Evolutionary conservation across 2,888 invertebrate genomes (phyloP).

Genomic region (Synanthedon myopaeformis): DNA sequence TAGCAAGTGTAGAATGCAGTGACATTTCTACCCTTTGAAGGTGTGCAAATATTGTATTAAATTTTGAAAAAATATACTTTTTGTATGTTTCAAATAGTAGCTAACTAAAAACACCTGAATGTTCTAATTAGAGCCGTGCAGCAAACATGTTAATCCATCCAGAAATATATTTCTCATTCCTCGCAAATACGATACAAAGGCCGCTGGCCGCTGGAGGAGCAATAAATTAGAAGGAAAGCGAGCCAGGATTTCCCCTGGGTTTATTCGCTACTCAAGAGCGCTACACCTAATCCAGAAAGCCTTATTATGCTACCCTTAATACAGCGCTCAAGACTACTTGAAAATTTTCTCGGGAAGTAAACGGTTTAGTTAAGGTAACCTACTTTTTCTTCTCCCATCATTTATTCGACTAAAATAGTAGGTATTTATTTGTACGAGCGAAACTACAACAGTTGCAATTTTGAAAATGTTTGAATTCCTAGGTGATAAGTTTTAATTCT

Average conservation of each 20-base stretch:
- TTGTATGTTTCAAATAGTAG: neutral
- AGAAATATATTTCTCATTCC: constrained; percentile 64
- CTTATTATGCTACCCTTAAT: constrained; percentile 70
- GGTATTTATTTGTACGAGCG: no score
- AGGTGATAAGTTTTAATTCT: no score
- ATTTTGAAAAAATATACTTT: neutral
- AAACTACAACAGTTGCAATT: no score
- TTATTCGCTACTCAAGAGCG: constrained; percentile 69
- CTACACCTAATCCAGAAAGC: constrained; percentile 69
- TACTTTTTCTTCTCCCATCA: constrained; percentile 1
- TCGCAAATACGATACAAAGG: constrained; percentile 64
- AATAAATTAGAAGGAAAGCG: constrained; percentile 68
- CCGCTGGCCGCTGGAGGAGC: constrained; percentile 62
- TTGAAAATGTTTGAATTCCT: no score
- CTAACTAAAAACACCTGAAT: constrained; percentile 25
- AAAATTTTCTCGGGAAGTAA: constrained; percentile 51
- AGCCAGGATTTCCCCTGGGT: constrained; percentile 68
- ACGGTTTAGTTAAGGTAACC: constrained; percentile 12
- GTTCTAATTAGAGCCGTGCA: constrained; percentile 49
- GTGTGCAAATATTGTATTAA: constrained; percentile 4
- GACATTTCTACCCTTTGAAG: no score
- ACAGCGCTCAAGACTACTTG: constrained; percentile 67
- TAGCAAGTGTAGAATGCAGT: no score
- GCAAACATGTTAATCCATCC: constrained; percentile 60
- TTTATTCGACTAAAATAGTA: no score